phyloP scores from a whole-genome alignment of 2,797 vertebrate species.

The Ciconia nigra region DNA sequence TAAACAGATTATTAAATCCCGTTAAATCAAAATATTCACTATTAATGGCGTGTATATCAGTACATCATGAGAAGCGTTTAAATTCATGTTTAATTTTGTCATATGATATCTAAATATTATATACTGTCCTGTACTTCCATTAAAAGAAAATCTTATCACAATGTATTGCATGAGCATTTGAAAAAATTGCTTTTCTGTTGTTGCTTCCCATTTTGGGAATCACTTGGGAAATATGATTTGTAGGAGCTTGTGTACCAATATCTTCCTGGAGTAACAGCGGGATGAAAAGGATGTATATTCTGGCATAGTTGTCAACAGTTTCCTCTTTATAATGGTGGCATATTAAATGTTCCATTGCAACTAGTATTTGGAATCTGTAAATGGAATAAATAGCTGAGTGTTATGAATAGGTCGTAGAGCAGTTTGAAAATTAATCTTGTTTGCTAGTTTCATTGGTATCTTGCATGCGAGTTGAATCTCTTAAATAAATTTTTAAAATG shows the following conservation, averaged over 20 bases:
- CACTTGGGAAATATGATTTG: background rate
- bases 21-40: slow-evolving; percentile 56
- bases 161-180: background rate
- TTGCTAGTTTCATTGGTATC: background rate
- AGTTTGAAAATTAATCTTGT: background rate
- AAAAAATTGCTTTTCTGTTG: background rate
- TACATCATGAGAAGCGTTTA: slow-evolving; percentile 18
- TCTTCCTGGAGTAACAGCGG: background rate
- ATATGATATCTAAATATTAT: slow-evolving; percentile 1
- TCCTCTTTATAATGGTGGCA: background rate
- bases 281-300: background rate
- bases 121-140: background rate
- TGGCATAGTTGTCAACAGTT: background rate
- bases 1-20: slow-evolving; percentile 48
- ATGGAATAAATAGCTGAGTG: background rate
- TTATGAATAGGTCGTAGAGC: background rate
- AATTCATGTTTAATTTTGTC: slow-evolving; percentile 18
- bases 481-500: background rate
- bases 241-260: background rate
- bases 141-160: background rate
- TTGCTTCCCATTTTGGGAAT: background rate
- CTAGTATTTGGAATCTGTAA: background rate
- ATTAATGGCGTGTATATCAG: slow-evolving; percentile 26
- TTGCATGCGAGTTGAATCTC: background rate
- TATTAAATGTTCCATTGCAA: background rate